These are phyloP conservation scores for Thymelicus sylvestris DNA, from an alignment of 2,888 invertebrate genomes.

Conservation along the genomic window DNA sequence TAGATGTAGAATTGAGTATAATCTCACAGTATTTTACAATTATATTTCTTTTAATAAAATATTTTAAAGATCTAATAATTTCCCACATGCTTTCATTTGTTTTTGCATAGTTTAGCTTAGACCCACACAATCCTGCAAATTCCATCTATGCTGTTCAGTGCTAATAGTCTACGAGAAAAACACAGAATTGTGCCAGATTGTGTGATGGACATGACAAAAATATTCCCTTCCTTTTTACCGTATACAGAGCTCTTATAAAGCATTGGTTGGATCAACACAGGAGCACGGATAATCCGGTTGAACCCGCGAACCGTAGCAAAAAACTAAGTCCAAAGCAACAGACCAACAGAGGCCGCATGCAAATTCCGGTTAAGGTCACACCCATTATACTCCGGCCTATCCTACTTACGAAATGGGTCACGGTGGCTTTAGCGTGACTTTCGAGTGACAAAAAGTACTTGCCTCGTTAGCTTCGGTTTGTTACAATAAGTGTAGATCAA, in stretches of 20 bases:
- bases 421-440: conserved; percentile 28
- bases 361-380: conserved; percentile 39
- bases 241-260: background rate
- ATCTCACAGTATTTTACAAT: too few relatives aligned
- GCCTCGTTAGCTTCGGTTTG: conserved; percentile 33
- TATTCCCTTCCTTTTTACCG: too few relatives aligned
- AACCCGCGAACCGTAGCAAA: background rate
- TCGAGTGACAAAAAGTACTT: conserved; percentile 33
- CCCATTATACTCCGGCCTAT: conserved; percentile 34
- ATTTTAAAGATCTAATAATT: too few relatives aligned
- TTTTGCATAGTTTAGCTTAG: too few relatives aligned
- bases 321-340: conserved; percentile 10
- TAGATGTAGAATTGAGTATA: too few relatives aligned
- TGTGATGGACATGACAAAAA: too few relatives aligned
- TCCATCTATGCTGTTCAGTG: too few relatives aligned
- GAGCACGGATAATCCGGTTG: conserved; percentile 6
- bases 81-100: too few relatives aligned
- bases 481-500: conserved; percentile 26
- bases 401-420: conserved; percentile 38
- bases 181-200: too few relatives aligned
- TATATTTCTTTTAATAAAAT: too few relatives aligned
- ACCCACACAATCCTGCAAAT: too few relatives aligned
- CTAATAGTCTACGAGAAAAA: too few relatives aligned
- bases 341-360: conserved; percentile 27
- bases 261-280: background rate